Base-by-base conservation (phyloP, 2,797 vertebrate species). In the Aphelocoma californica region DNA sequence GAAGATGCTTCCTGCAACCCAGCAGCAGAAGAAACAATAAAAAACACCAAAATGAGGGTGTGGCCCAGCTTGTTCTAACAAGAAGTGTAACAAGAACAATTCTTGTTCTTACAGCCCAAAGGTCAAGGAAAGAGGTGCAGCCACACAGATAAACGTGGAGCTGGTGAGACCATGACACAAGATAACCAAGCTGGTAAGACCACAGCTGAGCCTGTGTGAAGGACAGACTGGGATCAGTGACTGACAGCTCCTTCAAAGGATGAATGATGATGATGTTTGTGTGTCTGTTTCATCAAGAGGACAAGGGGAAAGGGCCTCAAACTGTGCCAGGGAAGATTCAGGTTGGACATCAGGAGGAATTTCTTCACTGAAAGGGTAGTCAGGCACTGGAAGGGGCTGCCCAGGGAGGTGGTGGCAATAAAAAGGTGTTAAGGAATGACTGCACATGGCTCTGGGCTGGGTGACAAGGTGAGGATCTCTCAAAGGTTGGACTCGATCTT, bases 61-160 rank as follows among this genome's bases (percentile, higher is more conserved):
- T 19, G 42, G 31, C 6, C 72, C 36, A 47, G 9, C 15, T 69
- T 44, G 8, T 21, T 45, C 21, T 53, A n/a, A 42, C 40, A 17
- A 42, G 40, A 42, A 42, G 40, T 6, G 4, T 48, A n/a, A 75
- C 38, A 13, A 36, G 36, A 36, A 36, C 36, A 18, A 2, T 32
- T 29, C 11, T 53, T 72, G 6, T 25, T 50, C 28, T 4, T 12
- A 26, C 9, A 72, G n/a, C 14, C 17, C 25, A 54, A 9, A 19
- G 8, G 20, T 25, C 1, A 5, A 26, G 24, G 44, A 28, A 32
- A 74, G 58, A 66, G 14, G 32, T 28, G 24, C 12, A 64, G 32
- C 14, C 28, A 6, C 1, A 0, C 28, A 48, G 25, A 11, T 26
- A 19, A 56, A n/a, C 0, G 2, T 12, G 20, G 18, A 65, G 23